These are phyloP conservation scores for Rhabditoides inermis DNA, from an alignment of 2,888 invertebrate genomes.

Conservation along the genomic window DNA sequence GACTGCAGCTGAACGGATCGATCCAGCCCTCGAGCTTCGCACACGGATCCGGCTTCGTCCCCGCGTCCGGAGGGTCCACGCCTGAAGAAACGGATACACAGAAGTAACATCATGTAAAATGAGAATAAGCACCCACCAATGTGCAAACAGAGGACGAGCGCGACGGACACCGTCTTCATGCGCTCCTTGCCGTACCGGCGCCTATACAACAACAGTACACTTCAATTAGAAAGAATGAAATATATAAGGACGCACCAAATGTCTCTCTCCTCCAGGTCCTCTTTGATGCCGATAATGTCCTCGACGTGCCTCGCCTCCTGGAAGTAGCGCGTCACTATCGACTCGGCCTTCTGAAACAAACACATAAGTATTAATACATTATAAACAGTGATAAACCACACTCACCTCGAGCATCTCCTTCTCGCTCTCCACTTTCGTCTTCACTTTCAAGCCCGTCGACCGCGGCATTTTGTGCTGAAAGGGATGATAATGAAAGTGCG, in stretches of 20 bases:
- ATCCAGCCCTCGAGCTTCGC: conserved; percentile 85
- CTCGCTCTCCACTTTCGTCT: conserved; percentile 8
- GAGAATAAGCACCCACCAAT: too few species aligned
- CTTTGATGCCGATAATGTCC: conserved; percentile 31
- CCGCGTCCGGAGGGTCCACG: conserved; percentile 94
- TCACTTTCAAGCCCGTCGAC: too few species aligned
- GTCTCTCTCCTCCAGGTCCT: conserved; percentile 16
- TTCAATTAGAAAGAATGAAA: too few species aligned
- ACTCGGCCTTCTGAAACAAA: conserved; percentile 17
- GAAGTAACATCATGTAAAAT: too few species aligned
- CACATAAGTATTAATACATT: background rate
- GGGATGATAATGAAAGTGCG: too few species aligned
- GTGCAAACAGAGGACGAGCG: conserved; percentile 89
- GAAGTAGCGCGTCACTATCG: conserved; percentile 26
- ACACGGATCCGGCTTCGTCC: conserved; percentile 82
- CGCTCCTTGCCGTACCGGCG: conserved; percentile 54
- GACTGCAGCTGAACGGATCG: conserved; percentile 71
- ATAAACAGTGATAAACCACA: background rate
- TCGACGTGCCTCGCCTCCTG: conserved; percentile 44
- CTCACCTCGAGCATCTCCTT: conserved; percentile 8
- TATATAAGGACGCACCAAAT: conserved; percentile 12
- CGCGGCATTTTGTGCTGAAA: too few species aligned
- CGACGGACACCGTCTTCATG: conserved; percentile 99
- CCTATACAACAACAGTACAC: conserved; percentile 8
- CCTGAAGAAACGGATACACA: too few species aligned